Conservation (phyloP, 2,888 invertebrate species). For the Mactromeris polynyma region DNA sequence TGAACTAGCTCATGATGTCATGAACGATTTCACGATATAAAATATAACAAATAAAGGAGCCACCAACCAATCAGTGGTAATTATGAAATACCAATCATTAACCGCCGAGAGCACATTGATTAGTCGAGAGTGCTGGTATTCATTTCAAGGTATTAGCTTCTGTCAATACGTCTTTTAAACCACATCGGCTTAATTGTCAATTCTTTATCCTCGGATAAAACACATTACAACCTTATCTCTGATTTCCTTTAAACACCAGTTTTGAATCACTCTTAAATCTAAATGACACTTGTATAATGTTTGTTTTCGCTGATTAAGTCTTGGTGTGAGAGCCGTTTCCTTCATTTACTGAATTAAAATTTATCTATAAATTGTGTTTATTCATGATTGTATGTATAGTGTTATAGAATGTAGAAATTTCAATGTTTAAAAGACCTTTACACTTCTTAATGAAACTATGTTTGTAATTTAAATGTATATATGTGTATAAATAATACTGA, state of each 20-base stretch:
- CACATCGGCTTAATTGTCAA: background rate
- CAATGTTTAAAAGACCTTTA: slow-evolving; percentile 4
- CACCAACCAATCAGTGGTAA: no score
- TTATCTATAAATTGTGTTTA: slow-evolving; percentile 10
- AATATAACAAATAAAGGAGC: no score
- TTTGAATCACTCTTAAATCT: slow-evolving; percentile 5
- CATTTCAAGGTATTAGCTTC: background rate
- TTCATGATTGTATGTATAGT: background rate
- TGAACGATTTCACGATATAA: no score
- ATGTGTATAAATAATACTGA: background rate
- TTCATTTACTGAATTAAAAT: background rate
- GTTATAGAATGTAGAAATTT: background rate
- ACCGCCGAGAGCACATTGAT: background rate
- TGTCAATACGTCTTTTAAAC: background rate
- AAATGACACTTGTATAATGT: slow-evolving; percentile 6
- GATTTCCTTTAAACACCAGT: background rate
- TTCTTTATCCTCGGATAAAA: background rate
- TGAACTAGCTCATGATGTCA: no score
- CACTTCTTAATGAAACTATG: background rate
- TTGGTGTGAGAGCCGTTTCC: background rate
- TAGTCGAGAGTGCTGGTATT: background rate
- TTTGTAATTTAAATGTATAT: background rate
- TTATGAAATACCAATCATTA: background rate
- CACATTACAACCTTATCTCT: background rate
- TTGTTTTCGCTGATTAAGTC: background rate